Conservation (phyloP, 2,797 vertebrate genomes). For the Enteromius mattozi region DNA sequence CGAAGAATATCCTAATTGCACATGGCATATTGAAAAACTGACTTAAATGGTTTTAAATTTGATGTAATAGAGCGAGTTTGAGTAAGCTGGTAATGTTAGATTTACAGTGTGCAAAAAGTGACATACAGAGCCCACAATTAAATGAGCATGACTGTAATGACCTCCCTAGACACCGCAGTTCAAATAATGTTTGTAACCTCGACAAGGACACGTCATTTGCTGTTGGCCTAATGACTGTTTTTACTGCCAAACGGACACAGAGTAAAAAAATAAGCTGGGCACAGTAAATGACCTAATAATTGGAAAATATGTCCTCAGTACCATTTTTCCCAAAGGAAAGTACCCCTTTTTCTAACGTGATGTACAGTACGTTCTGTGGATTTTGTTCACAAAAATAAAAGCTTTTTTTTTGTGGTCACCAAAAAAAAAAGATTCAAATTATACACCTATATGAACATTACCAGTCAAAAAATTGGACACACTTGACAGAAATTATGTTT, state of each 20-base stretch:
- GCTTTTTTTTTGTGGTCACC: not conserved
- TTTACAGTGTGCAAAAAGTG: slow-evolving; percentile 58
- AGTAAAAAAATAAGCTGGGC: slow-evolving; percentile 45
- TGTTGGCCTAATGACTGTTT: slow-evolving; percentile 54
- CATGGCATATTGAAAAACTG: slow-evolving; percentile 36
- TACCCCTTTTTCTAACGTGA: slow-evolving; percentile 11
- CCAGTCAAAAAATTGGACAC: not conserved
- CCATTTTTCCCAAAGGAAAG: slow-evolving; percentile 24
- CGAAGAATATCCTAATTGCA: slow-evolving; percentile 20
- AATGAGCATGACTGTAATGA: slow-evolving; percentile 59
- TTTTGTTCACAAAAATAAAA: slow-evolving; percentile 1
- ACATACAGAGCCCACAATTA: slow-evolving; percentile 54
- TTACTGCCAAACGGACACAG: slow-evolving; percentile 54
- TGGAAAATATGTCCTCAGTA: slow-evolving; percentile 55
- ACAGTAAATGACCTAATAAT: slow-evolving; percentile 51
- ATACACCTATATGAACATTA: not conserved
- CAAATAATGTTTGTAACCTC: slow-evolving; percentile 58
- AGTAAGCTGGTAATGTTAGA: slow-evolving; percentile 40
- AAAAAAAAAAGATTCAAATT: not conserved
- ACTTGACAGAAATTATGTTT: not conserved
- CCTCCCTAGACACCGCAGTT: slow-evolving; percentile 56
- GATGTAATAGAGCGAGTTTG: slow-evolving; percentile 14
- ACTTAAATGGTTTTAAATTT: slow-evolving; percentile 29
- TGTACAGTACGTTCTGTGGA: not conserved
- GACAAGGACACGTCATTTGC: slow-evolving; percentile 53